These are phyloP conservation scores for Riparia riparia DNA, from an alignment of 2,113 vertebrate species.

Conservation along the genomic window DNA sequence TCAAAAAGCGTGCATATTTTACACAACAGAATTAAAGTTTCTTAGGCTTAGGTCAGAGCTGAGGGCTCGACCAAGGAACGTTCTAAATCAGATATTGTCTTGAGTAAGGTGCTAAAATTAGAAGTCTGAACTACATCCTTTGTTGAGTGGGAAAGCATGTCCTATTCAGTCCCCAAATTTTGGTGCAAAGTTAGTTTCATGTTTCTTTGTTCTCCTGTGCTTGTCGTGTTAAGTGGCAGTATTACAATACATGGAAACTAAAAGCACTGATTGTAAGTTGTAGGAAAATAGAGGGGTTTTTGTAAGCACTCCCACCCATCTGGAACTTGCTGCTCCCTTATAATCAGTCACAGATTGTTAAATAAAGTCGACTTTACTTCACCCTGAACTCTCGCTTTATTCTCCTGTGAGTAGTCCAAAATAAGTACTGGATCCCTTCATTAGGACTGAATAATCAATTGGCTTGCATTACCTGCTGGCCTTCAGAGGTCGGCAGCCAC, in stretches of 20 bases:
- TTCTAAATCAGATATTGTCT: background rate
- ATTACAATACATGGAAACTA: slow-evolving; percentile 14
- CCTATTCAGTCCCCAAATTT: slow-evolving; percentile 23
- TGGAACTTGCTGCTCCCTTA: slow-evolving; percentile 67
- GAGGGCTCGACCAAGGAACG: background rate
- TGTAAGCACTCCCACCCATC: slow-evolving; percentile 61
- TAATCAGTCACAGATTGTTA: slow-evolving; percentile 69
- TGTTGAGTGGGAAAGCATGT: slow-evolving; percentile 5
- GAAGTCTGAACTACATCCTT: background rate
- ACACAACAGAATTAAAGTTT: background rate
- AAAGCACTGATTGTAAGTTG: slow-evolving; percentile 55
- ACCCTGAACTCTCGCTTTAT: slow-evolving; percentile 46
- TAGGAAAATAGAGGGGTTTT: slow-evolving; percentile 50
- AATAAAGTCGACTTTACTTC: slow-evolving; percentile 51
- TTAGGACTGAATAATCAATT: slow-evolving; percentile 64
- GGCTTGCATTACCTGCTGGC: slow-evolving; percentile 60
- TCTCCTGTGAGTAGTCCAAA: slow-evolving; percentile 41
- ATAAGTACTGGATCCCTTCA: slow-evolving; percentile 53
- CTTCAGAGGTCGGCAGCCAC: slow-evolving; percentile 42
- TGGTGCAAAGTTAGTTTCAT: slow-evolving; percentile 23
- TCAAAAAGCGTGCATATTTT: background rate
- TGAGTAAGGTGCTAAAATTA: slow-evolving; percentile 39
- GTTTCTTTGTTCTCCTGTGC: slow-evolving; percentile 36
- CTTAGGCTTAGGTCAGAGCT: slow-evolving; percentile 6
- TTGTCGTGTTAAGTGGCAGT: background rate